A percentile compares a stretch with the other conserved stretches of the same genome.
These are phyloP conservation scores for Dendropsophus ebraccatus DNA, from an alignment of 2,113 vertebrate genomes.

Conservation along the genomic window DNA sequence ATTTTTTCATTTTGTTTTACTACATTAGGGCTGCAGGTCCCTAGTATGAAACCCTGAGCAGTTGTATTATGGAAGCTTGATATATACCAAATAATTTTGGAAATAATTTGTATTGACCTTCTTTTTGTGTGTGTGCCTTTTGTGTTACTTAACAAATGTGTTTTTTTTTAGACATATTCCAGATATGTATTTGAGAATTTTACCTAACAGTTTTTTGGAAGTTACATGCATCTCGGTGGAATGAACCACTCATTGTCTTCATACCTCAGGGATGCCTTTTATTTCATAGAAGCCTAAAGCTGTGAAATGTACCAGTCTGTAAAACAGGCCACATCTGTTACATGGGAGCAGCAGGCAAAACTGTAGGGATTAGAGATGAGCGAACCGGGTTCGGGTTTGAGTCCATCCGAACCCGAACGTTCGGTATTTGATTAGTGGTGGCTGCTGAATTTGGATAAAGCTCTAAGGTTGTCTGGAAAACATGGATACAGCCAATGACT, in stretches of 20 bases:
- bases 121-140: background rate
- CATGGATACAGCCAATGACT: too few species aligned
- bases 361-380: too few species aligned
- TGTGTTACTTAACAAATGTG: constrained; percentile 59
- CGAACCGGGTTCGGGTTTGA: too few species aligned
- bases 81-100: constrained; percentile 66
- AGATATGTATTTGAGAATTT: constrained; percentile 60
- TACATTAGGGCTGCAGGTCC: background rate
- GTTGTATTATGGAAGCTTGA: constrained; percentile 29
- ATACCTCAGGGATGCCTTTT: background rate
- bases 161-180: constrained; percentile 69
- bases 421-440: too few species aligned
- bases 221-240: background rate
- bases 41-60: background rate
- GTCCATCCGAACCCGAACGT: too few species aligned
- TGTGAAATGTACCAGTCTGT: background rate
- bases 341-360: background rate
- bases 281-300: background rate
- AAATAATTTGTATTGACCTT: constrained; percentile 20
- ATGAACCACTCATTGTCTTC: background rate
- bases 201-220: background rate
- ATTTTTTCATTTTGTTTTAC: too few species aligned
- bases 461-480: too few species aligned
- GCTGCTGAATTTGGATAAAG: too few species aligned
- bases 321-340: background rate